phyloP scores from a whole-genome alignment of 2,797 vertebrate genomes.

The Tokudaia muenninki region DNA sequence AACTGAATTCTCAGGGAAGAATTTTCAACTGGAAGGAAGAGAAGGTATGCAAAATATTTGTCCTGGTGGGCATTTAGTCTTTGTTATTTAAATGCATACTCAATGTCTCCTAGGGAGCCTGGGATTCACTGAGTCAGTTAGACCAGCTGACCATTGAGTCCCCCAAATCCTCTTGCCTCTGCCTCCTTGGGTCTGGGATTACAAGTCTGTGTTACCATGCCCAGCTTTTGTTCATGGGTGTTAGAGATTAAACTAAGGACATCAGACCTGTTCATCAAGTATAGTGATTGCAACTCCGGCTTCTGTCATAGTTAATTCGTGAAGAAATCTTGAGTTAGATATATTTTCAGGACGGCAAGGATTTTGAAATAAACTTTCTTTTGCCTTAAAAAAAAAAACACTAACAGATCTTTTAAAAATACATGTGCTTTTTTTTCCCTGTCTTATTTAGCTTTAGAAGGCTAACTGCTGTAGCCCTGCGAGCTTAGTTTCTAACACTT shows the following conservation, averaged over 20 bases:
- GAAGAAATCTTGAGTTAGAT: neutral
- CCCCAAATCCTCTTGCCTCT: neutral
- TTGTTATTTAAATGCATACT: neutral
- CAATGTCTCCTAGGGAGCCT: neutral
- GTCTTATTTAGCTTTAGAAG: slow-evolving; percentile 14
- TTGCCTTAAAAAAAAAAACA: neutral
- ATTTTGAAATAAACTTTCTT: neutral
- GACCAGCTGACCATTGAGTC: neutral
- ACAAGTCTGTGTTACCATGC: too few relatives aligned
- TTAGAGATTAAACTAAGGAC: neutral
- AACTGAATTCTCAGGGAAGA: slow-evolving; percentile 46
- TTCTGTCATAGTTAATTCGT: neutral
- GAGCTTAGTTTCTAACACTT: slow-evolving; percentile 31
- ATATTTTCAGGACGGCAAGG: neutral
- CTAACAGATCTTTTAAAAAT: neutral
- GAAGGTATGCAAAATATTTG: neutral
- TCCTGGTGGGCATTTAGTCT: neutral
- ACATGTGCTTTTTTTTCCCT: neutral
- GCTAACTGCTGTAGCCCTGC: neutral
- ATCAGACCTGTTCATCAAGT: neutral
- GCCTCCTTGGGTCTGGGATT: neutral
- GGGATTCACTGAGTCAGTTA: neutral
- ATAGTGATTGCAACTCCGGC: too few relatives aligned
- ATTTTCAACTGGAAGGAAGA: slow-evolving; percentile 7
- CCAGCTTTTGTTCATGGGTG: neutral